Base-by-base conservation (phyloP, 1,140 invertebrate genomes). In the Atta texana region DNA sequence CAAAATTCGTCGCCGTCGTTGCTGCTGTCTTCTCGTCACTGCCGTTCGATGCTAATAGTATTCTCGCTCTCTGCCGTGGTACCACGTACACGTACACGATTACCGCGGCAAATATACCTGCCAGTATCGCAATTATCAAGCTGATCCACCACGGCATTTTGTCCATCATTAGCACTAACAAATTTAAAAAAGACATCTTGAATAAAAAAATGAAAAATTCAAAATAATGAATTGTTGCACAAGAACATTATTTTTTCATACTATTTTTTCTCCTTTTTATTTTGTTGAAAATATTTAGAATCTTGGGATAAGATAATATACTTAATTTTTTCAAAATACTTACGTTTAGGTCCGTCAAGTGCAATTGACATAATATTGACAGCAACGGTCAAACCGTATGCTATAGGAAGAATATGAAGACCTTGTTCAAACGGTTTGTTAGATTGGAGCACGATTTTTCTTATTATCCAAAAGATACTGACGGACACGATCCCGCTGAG, bases 331-430 rank as follows among this genome's bases (percentile, higher is more conserved):
- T 4, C 2, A 16, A 74, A 57, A 44, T 74, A 96, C 97, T 97
- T 96, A 99, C 98, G 96, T 94, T 98, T 97, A 57, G 99, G 98
- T 88, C 99, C 99, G 95, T 99, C 98, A 87, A 98, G 97, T 61
- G 98, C 97, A 78, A 99, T 97, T 68, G 98, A 99, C 90, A 99
- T 97, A 1, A 99, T 96, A 95, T 99, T 99, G 76, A 99, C 96
- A 88, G 98, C 96, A 87, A 99, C 96, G 28, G 99, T 99, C 55
- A 98, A 95, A 78, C 98, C 98, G 94, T 99, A 99, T 94, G 99
- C 98, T 86, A 99, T 95, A 6, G 99, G 99, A 80, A 99, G 96
- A 57, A 98, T 96, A 59, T 95, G 95, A 3, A 99, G 96, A 59
- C 98, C 99, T 24, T 97, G 96, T 91, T 97, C 97, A n/a, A 99